Conservation (phyloP, 2,888 invertebrate species). For the Thymelicus lineola region DNA sequence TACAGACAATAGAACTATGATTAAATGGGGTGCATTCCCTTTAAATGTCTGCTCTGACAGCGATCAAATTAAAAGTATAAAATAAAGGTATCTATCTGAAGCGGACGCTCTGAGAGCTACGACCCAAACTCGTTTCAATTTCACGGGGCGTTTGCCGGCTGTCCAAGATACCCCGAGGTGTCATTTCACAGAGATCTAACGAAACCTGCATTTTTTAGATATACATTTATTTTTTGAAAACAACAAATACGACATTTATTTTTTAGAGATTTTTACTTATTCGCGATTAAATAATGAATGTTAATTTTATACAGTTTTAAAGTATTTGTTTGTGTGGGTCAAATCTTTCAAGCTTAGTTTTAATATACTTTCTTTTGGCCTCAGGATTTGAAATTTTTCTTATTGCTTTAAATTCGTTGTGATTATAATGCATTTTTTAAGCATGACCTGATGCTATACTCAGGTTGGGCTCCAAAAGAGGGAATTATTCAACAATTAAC, state of each 20-base stretch:
- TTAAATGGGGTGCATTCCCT: too few relatives aligned
- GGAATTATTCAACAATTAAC: too few relatives aligned
- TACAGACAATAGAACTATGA: too few relatives aligned
- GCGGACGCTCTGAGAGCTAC: conserved; percentile 65
- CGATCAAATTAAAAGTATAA: conserved; percentile 8
- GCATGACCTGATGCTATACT: too few relatives aligned
- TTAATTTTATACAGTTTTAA: background rate
- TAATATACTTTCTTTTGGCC: too few relatives aligned
- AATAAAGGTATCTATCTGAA: conserved; percentile 54
- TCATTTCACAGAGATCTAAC: conserved; percentile 75
- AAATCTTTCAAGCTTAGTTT: too few relatives aligned
- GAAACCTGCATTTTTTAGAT: conserved; percentile 56
- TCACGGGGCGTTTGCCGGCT: conserved; percentile 82
- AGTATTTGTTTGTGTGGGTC: too few relatives aligned
- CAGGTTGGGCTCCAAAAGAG: too few relatives aligned
- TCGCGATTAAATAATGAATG: background rate
- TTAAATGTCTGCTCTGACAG: background rate
- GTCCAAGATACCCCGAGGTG: conserved; percentile 80
- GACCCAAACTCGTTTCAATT: conserved; percentile 77
- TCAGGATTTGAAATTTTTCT: too few relatives aligned
- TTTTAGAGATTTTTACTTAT: background rate
- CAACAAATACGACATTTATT: background rate
- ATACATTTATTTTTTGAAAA: background rate
- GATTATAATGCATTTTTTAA: too few relatives aligned
- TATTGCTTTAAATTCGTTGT: too few relatives aligned